Percentiles rank a stretch among this genome's conserved stretches.
Conservation (phyloP, 53 echinoderm and acorn worm genomes). For the Apostichopus leukothele region DNA sequence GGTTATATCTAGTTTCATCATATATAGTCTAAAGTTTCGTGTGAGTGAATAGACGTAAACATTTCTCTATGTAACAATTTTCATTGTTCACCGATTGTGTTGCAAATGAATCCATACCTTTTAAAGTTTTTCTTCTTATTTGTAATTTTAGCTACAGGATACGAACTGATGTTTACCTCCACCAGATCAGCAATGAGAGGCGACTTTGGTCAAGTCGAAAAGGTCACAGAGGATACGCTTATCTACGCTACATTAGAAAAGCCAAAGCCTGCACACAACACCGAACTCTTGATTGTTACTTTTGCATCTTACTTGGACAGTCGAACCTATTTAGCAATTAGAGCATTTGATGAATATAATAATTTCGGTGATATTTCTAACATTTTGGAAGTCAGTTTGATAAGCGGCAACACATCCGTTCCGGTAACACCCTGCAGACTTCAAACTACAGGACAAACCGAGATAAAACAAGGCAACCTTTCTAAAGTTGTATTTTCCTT, state of each 20-base stretch:
- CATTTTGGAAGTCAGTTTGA: not conserved
- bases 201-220: not conserved
- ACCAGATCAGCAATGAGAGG: not conserved
- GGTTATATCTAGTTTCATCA: no score
- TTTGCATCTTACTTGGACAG: not conserved
- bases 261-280: not conserved
- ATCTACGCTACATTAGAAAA: not conserved
- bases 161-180: not conserved
- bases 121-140: not conserved
- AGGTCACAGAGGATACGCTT: not conserved
- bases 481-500: not conserved
- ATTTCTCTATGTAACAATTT: no score
- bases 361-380: conserved; percentile 17
- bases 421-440: not conserved
- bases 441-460: no score
- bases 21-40: no score
- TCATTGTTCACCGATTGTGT: no score
- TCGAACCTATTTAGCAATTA: not conserved
- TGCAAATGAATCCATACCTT: no score
- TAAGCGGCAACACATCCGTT: not conserved
- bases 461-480: not conserved
- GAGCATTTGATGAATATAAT: conserved; percentile 17
- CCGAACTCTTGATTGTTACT: not conserved
- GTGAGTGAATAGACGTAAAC: no score
- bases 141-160: not conserved